These are phyloP conservation scores for Leptinotarsa rubiginosa DNA, from an alignment of 2,888 invertebrate species.

Conservation along the genomic window DNA sequence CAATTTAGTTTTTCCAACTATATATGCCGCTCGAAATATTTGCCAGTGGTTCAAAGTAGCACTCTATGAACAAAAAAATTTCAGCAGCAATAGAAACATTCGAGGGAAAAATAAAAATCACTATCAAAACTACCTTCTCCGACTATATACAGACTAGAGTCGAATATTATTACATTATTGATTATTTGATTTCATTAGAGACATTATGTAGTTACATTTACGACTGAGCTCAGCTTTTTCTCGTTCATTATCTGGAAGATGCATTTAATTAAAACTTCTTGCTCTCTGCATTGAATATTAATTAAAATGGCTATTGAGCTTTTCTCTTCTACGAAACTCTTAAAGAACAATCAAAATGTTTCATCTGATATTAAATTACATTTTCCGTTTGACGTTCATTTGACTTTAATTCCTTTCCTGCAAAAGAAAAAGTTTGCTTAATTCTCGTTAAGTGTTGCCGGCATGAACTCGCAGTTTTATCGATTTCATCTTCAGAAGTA, in stretches of 20 bases:
- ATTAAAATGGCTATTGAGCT: constrained; percentile 54
- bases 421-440: constrained; percentile 4
- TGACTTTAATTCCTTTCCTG: constrained; percentile 15
- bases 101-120: too few species aligned
- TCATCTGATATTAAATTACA: constrained; percentile 46
- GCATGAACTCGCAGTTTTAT: constrained; percentile 9
- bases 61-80: too few species aligned
- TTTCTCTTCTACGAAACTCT: constrained; percentile 42
- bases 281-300: constrained; percentile 55
- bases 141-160: background rate
- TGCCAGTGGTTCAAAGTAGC: too few species aligned
- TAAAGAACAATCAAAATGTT: constrained; percentile 47
- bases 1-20: too few species aligned
- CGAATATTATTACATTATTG: background rate
- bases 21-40: too few species aligned
- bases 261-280: constrained; percentile 57
- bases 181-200: background rate
- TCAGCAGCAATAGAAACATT: too few species aligned
- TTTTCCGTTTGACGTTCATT: constrained; percentile 30
- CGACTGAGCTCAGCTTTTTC: constrained; percentile 41
- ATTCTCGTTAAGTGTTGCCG: constrained; percentile 4
- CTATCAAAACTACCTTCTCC: too few species aligned
- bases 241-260: constrained; percentile 51
- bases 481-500: background rate
- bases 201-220: constrained; percentile 13